phyloP scores from a whole-genome alignment of 2,888 invertebrate genomes.

The Nemapogon koenigi region DNA sequence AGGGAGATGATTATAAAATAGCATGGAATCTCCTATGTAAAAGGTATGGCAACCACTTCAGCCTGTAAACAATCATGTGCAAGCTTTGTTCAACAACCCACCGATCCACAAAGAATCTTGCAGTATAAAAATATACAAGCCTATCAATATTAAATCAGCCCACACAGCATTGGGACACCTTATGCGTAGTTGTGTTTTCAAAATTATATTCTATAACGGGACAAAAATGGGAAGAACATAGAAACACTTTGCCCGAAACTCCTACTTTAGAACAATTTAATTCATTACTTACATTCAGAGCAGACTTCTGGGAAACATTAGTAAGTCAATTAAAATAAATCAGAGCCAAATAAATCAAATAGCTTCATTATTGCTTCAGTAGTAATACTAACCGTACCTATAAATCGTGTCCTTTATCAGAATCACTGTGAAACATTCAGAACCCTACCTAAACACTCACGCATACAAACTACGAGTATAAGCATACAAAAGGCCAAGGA shows the following conservation, averaged over 20 bases:
- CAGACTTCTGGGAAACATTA: not conserved
- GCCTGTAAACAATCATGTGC: not conserved
- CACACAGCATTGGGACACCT: no score
- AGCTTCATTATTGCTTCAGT: not conserved
- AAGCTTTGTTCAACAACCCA: not conserved
- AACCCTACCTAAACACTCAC: not conserved
- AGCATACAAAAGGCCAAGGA: not conserved
- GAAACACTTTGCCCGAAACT: not conserved
- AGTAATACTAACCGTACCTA: not conserved
- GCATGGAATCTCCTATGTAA: not conserved
- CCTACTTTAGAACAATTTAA: not conserved
- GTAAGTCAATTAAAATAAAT: not conserved
- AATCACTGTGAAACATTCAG: not conserved
- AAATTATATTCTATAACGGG: not conserved
- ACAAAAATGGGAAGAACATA: not conserved
- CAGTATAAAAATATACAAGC: no score
- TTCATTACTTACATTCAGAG: not conserved
- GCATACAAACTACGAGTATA: not conserved
- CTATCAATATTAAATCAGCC: no score
- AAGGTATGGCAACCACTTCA: not conserved
- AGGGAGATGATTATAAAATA: not conserved
- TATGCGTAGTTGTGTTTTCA: not conserved
- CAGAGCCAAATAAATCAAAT: not conserved
- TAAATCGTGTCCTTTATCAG: not conserved
- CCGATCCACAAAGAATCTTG: no score